phyloP scores from a whole-genome alignment of 2,888 invertebrate genomes.

The Punctoribates punctum region DNA sequence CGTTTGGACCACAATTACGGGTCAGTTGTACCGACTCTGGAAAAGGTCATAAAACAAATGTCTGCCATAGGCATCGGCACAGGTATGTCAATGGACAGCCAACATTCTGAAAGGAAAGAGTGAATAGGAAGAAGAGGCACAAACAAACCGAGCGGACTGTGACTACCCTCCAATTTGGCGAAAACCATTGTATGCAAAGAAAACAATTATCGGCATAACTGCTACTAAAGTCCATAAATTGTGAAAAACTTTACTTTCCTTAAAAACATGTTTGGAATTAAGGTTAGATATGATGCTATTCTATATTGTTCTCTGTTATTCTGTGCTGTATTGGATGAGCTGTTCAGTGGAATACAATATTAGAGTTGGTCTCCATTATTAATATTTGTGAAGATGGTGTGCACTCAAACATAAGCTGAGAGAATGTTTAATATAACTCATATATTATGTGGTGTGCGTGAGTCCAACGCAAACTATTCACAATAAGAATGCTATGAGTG shows the following conservation, averaged over 20 bases:
- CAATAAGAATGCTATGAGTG: not conserved
- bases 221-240: no score
- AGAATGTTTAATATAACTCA: not conserved
- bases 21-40: not conserved
- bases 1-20: not conserved
- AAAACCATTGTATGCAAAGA: not conserved
- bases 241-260: no score
- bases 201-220: not conserved
- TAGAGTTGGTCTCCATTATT: not conserved
- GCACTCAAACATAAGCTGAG: conserved; percentile 10
- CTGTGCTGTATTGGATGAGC: not conserved
- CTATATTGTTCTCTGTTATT: no score
- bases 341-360: not conserved
- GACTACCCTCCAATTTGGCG: not conserved
- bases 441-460: conserved; percentile 5
- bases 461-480: not conserved
- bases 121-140: not conserved
- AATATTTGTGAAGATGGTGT: not conserved
- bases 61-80: not conserved
- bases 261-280: no score
- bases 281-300: no score
- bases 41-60: conserved; percentile 20
- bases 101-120: not conserved
- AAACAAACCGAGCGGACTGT: conserved; percentile 11
- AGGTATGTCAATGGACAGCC: not conserved